A percentile compares a stretch with the other conserved stretches of the same genome.
Evolutionary conservation across 2,888 invertebrate genomes (phyloP).

Genomic region (Cantharis lateralis): DNA sequence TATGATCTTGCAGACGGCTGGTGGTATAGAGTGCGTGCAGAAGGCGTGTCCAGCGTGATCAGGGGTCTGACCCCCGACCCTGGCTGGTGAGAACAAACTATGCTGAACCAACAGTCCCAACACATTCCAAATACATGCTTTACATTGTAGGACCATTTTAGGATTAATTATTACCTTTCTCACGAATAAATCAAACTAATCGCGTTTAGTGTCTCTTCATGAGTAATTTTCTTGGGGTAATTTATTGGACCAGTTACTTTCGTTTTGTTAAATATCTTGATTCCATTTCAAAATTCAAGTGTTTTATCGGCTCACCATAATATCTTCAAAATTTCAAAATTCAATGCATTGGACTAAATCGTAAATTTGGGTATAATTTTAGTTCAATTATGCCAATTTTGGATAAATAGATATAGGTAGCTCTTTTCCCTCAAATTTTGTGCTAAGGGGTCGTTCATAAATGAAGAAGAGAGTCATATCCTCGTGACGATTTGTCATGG

Average conservation of each 20-base stretch:
- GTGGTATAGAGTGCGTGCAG: constrained; percentile 42
- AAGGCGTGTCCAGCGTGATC: constrained; percentile 46
- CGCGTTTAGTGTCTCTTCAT: neutral
- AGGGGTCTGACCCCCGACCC: constrained; percentile 45
- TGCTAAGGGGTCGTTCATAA: too few species aligned
- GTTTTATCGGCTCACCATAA: neutral
- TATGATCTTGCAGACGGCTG: constrained; percentile 18
- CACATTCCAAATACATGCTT: constrained; percentile 25
- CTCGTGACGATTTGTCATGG: too few species aligned
- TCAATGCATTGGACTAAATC: too few species aligned
- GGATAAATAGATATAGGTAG: too few species aligned
- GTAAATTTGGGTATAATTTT: too few species aligned
- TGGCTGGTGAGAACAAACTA: constrained; percentile 40
- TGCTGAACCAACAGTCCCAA: constrained; percentile 31
- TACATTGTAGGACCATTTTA: constrained; percentile 8
- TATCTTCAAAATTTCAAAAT: neutral
- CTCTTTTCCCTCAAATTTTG: too few species aligned
- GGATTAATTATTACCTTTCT: constrained; percentile 14
- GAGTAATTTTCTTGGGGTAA: neutral
- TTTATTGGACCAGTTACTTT: neutral
- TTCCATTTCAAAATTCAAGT: neutral
- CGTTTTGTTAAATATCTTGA: neutral
- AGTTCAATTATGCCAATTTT: too few species aligned
- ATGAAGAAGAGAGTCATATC: too few species aligned
- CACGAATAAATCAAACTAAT: neutral